Conservation (phyloP, 2,113 vertebrate genomes). For the Charina bottae region DNA sequence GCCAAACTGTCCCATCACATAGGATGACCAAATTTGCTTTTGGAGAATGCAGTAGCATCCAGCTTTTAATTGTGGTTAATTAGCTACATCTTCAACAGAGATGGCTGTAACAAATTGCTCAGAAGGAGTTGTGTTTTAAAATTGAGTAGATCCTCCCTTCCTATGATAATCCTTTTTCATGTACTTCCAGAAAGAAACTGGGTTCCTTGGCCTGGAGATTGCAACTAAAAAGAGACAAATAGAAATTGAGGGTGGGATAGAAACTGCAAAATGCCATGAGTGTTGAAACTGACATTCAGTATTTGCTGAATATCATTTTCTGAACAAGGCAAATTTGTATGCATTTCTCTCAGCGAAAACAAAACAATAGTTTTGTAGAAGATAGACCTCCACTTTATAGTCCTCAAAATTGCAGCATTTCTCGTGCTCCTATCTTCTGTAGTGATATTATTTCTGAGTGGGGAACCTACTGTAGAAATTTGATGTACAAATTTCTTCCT, state of each 20-base stretch:
- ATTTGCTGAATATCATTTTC: background rate
- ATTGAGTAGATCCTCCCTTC: slow-evolving; percentile 16
- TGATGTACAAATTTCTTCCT: background rate
- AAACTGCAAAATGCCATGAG: background rate
- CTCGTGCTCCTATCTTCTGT: background rate
- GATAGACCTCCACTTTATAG: background rate
- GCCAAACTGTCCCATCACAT: background rate
- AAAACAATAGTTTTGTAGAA: background rate
- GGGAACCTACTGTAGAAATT: background rate
- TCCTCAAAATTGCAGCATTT: background rate
- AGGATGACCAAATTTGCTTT: slow-evolving; percentile 4
- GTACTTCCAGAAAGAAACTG: slow-evolving; percentile 13
- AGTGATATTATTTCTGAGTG: background rate
- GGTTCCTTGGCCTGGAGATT: background rate
- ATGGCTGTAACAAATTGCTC: background rate
- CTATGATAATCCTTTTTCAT: slow-evolving; percentile 28
- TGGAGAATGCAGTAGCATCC: slow-evolving; percentile 24
- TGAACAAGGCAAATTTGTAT: background rate
- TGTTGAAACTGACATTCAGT: rapidly evolving
- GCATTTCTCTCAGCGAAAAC: background rate
- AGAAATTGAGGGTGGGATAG: background rate
- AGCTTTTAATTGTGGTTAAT: slow-evolving; percentile 30
- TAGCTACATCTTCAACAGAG: slow-evolving; percentile 11
- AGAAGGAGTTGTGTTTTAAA: background rate
- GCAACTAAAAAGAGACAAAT: background rate